Conservation (phyloP, 2,888 invertebrate genomes). For the Xestia xanthographa region DNA sequence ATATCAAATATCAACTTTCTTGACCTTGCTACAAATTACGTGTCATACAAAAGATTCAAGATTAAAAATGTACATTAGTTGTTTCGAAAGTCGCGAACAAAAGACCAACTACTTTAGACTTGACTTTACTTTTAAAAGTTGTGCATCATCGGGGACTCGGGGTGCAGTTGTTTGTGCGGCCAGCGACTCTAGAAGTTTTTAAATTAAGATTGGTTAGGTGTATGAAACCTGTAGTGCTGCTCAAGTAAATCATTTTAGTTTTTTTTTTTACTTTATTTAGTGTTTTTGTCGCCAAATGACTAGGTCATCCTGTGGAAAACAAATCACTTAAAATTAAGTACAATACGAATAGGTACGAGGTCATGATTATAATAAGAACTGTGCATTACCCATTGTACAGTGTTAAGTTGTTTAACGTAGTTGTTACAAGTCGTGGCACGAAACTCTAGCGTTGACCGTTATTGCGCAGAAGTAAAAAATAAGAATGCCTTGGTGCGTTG, state of each 20-base stretch:
- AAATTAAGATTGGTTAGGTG: constrained; percentile 31
- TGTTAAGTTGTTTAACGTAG: too few relatives aligned
- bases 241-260: not conserved
- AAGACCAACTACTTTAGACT: constrained; percentile 17
- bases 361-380: too few relatives aligned
- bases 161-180: constrained; percentile 24
- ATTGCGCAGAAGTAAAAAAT: too few relatives aligned
- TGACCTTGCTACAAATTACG: constrained; percentile 38
- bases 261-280: not conserved
- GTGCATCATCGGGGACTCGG: not conserved
- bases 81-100: constrained; percentile 34
- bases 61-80: constrained; percentile 25
- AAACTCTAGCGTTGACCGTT: too few relatives aligned
- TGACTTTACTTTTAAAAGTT: constrained; percentile 37
- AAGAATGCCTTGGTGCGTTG: too few relatives aligned
- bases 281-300: not conserved
- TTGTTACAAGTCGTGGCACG: too few relatives aligned
- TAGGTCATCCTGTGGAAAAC: not conserved
- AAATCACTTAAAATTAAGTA: not conserved
- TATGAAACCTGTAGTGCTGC: not conserved
- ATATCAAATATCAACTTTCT: constrained; percentile 22
- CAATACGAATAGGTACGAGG: not conserved
- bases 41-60: constrained; percentile 26
- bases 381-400: too few relatives aligned
- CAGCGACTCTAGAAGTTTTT: constrained; percentile 16